phyloP scores from a whole-genome alignment of 2,113 vertebrate species.

The Anas platyrhynchos region DNA sequence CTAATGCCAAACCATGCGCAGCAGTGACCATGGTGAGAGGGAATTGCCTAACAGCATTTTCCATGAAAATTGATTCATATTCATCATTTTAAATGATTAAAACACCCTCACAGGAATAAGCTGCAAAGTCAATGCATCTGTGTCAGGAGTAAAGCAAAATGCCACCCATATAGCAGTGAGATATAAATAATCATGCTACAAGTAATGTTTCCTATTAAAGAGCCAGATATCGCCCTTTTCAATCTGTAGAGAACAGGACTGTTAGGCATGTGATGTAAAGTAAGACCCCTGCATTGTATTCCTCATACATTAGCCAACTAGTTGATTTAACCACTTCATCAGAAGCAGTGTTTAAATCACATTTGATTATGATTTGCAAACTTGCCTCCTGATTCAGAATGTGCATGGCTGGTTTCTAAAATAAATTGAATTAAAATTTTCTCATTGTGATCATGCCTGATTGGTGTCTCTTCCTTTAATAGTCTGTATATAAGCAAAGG shows the following conservation, averaged over 20 bases:
- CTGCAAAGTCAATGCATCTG: neutral
- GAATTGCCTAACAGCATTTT: neutral
- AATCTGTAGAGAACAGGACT: neutral
- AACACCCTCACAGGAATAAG: neutral
- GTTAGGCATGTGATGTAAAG: neutral
- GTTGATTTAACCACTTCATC: neutral
- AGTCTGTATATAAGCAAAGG: conserved; percentile 21
- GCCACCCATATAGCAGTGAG: neutral
- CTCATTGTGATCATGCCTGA: neutral
- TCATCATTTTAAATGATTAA: neutral
- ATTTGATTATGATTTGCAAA: conserved; percentile 11
- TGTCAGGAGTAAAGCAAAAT: neutral
- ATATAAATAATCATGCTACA: neutral
- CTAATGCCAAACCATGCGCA: neutral
- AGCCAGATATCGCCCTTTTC: neutral
- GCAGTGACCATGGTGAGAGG: neutral
- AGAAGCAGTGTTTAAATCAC: neutral
- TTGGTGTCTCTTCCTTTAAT: neutral
- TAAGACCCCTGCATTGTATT: neutral
- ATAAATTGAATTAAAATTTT: neutral
- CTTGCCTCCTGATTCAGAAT: neutral
- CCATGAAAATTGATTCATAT: neutral
- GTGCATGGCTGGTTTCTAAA: neutral
- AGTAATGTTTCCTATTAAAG: neutral
- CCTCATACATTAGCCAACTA: neutral